These are phyloP conservation scores for Cryptosula pallasiana DNA, from an alignment of 2,888 invertebrate genomes.

Conservation along the genomic window DNA sequence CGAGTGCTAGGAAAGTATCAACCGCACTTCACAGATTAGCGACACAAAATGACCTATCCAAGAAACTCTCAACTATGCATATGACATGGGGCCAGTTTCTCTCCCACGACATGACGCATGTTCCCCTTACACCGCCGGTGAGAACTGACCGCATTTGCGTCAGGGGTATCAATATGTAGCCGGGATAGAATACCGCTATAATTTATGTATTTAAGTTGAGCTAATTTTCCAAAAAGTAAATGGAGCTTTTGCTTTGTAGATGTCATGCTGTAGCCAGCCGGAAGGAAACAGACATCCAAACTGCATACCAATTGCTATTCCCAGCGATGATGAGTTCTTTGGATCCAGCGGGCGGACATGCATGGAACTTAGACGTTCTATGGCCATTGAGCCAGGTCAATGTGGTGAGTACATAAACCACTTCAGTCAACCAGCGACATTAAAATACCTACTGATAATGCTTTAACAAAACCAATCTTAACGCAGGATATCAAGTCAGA, in stretches of 20 bases:
- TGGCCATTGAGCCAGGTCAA: conserved; percentile 13
- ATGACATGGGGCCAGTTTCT: conserved; percentile 36
- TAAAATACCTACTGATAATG: too few species aligned
- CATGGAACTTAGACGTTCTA: conserved; percentile 12
- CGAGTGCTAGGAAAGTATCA: conserved; percentile 32
- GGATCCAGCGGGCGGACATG: not conserved
- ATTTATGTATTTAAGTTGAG: too few species aligned
- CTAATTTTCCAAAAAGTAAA: too few species aligned
- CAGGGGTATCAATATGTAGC: too few species aligned
- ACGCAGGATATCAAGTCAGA: conserved; percentile 47
- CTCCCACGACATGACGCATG: conserved; percentile 34
- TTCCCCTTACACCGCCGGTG: conserved; percentile 10
- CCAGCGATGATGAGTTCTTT: not conserved
- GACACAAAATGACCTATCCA: conserved; percentile 25
- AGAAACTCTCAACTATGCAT: conserved; percentile 28
- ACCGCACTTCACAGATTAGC: conserved; percentile 28
- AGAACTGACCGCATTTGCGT: too few species aligned
- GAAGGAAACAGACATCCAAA: not conserved
- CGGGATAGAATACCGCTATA: too few species aligned
- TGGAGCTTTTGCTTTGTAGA: conserved; percentile 8
- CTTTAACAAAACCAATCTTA: too few species aligned
- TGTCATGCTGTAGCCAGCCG: conserved; percentile 4
- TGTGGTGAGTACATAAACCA: not conserved
- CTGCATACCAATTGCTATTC: not conserved
- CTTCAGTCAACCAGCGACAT: too few species aligned